These are phyloP conservation scores for Holothuria glaberrima DNA, from an alignment of 35 echinoderm and acorn worm species.

Conservation along the genomic window DNA sequence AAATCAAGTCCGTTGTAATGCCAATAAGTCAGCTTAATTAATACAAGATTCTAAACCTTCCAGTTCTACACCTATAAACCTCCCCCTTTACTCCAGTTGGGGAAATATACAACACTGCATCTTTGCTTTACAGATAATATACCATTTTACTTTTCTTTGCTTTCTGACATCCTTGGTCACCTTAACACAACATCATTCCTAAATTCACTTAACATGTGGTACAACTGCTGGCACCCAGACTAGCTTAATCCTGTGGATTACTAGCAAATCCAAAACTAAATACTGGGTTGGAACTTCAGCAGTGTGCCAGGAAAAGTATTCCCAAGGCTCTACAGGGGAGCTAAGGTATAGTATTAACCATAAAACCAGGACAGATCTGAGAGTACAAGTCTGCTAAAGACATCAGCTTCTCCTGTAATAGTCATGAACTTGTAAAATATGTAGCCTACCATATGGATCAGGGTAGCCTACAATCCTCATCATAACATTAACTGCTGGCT, in stretches of 20 bases:
- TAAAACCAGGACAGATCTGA: background rate
- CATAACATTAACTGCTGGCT: background rate
- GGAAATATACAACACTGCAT: too few relatives aligned
- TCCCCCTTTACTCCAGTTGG: too few relatives aligned
- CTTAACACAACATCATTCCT: constrained; percentile 40
- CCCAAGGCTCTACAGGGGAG: too few relatives aligned
- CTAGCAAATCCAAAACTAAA: constrained; percentile 33
- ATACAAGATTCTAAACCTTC: too few relatives aligned
- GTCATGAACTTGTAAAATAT: background rate
- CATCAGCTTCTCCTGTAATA: background rate
- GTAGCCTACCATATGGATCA: background rate
- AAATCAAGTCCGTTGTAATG: too few relatives aligned
- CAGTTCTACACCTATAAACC: too few relatives aligned
- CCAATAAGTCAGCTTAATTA: too few relatives aligned
- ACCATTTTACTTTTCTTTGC: too few relatives aligned
- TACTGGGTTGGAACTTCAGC: background rate
- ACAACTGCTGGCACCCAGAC: constrained; percentile 8
- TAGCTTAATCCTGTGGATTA: constrained; percentile 22
- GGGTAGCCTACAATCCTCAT: background rate
- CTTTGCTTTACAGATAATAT: too few relatives aligned
- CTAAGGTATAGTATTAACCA: background rate
- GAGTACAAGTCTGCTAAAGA: background rate
- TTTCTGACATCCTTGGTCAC: too few relatives aligned
- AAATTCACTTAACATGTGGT: background rate
- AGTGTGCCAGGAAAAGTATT: too few relatives aligned